Percentiles rank a stretch among this genome's conserved stretches.
phyloP scores from a whole-genome alignment of 2,113 vertebrate species.

The Nerophis lumbriciformis region DNA sequence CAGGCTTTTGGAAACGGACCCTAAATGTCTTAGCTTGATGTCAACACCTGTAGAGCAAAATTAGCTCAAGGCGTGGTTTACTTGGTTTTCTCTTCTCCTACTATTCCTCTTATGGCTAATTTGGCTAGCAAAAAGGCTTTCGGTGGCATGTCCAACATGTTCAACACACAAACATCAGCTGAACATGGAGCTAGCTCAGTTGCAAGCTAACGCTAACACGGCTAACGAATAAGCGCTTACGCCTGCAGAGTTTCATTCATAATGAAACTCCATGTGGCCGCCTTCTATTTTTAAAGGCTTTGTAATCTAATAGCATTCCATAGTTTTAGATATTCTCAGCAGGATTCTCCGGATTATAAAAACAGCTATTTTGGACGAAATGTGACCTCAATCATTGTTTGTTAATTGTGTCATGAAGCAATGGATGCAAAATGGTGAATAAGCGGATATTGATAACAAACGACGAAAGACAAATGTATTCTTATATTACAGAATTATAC shows the following conservation, averaged over 20 bases:
- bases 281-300: conserved; percentile 27
- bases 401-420: too few species aligned
- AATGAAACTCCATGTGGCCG: conserved; percentile 20
- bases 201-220: background rate
- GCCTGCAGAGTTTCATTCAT: conserved; percentile 25
- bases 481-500: too few species aligned
- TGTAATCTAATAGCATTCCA: conserved; percentile 13
- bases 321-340: conserved; percentile 10
- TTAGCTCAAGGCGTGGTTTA: background rate
- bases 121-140: background rate
- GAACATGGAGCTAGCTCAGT: background rate
- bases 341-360: conserved; percentile 17
- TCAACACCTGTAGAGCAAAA: background rate
- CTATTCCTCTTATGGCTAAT: background rate
- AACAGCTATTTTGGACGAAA: too few species aligned
- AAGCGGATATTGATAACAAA: too few species aligned
- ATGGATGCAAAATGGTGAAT: too few species aligned
- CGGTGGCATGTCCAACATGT: background rate
- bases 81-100: background rate
- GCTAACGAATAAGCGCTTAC: background rate
- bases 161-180: background rate
- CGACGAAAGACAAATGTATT: too few species aligned
- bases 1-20: too few species aligned
- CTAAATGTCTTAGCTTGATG: too few species aligned
- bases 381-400: too few species aligned